Evolutionary conservation across 2,888 invertebrate genomes (phyloP).

Genomic region (Coenonympha arcania): DNA sequence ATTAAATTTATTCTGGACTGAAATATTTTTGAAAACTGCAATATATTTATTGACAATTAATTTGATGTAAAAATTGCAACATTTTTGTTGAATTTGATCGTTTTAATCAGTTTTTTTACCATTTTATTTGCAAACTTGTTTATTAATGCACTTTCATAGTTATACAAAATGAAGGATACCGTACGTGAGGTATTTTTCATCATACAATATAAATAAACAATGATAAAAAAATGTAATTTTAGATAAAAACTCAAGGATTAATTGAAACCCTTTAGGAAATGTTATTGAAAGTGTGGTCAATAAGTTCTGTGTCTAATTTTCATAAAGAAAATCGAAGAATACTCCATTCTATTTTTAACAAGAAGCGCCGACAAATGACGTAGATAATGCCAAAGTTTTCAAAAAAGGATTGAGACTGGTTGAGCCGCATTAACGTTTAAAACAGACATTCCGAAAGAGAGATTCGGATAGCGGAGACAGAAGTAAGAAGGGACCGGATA

Average conservation of each 20-base stretch:
- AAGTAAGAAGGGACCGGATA: conserved; percentile 59
- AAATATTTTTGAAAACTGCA: no score
- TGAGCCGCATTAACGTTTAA: conserved; percentile 26
- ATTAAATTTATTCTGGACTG: no score
- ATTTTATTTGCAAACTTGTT: no score
- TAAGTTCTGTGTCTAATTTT: background rate
- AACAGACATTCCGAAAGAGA: conserved; percentile 49
- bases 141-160: no score
- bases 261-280: background rate
- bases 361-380: conserved; percentile 23
- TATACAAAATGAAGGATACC: no score
- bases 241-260: background rate
- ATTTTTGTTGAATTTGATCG: no score
- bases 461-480: conserved; percentile 45
- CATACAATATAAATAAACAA: no score
- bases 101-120: no score
- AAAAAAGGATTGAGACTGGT: conserved; percentile 36
- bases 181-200: no score
- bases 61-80: no score
- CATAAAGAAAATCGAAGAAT: conserved; percentile 1
- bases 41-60: no score
- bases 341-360: background rate
- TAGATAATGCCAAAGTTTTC: conserved; percentile 37
- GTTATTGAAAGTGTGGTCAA: background rate
- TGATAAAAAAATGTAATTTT: no score